Evolutionary conservation across 2,888 invertebrate species (phyloP), one percentile per base, ranked within the genome.

Genomic region (Caenorhabditis sp.): DNA sequence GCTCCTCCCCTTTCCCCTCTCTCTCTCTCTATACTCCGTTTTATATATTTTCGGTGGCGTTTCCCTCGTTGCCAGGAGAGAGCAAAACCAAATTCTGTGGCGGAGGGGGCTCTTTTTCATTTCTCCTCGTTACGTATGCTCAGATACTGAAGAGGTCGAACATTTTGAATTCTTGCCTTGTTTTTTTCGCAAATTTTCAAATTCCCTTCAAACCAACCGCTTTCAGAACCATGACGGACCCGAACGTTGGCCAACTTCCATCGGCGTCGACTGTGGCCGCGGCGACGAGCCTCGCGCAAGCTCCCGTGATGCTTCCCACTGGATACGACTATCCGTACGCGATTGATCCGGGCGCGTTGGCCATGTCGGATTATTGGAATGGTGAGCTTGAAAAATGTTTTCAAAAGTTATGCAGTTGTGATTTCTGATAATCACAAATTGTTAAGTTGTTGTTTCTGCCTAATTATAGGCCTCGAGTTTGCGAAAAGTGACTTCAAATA

Each of bases 281-380:
- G 1, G 66, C 63, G n/a, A 47, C 69, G 19, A 49, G 63, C 22
- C 64, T 70, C 5, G 31, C 77, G n/a, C 66, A 54, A 19, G 51
- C 61, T n/a, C 58, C 54, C 12, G 64, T 49, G 7, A 74, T 74
- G 80, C 38, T 69, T 24, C 54, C 41, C 12, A 12, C 49, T 4
- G 56, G 35, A 10, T 82, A 82, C 66, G 76, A 76, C 10, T 82
- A 82, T 31, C 56, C 73, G 51, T 80, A 80, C 47, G 49, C n/a
- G 0, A 22, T 81, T 35, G 83, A 83, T 35, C 24, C 80, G 47
- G 26, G 24, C 16, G n/a, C 79, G 31, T 26, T 83, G 19, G 73
- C 68, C 35, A 79, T 79, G 77, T 4, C 68, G 26, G 82, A 82
- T 14, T 83, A 83, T 66, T 83, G 80, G 80, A 75, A 47, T 80